phyloP scores from a whole-genome alignment of 2,113 vertebrate species.

The Ophthalmolycus amberensis region DNA sequence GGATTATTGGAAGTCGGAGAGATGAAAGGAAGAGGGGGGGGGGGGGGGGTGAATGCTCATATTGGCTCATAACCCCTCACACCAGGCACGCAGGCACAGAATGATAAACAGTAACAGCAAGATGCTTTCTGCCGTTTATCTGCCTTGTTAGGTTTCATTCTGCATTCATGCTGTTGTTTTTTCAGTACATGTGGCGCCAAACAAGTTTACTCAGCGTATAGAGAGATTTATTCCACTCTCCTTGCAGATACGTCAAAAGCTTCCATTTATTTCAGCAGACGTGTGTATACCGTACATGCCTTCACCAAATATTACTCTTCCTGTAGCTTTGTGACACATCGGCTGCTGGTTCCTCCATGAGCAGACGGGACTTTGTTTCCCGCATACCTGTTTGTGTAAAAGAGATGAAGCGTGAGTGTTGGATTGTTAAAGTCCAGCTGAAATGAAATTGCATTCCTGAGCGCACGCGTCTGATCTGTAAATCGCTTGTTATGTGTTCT shows the following conservation, averaged over 20 bases:
- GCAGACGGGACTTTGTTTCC: not conserved
- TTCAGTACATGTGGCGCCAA: not conserved
- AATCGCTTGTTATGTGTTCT: not conserved
- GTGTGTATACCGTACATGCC: not conserved
- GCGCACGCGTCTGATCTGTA: not conserved
- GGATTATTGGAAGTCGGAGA: constrained; percentile 66
- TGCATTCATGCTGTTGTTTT: constrained; percentile 27
- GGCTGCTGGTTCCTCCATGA: not conserved
- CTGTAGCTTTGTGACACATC: not conserved
- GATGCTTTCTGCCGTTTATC: constrained; percentile 53
- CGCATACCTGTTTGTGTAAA: not conserved
- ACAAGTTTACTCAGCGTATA: constrained; percentile 20
- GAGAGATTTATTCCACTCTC: constrained; percentile 1
- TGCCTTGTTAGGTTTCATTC: constrained; percentile 55
- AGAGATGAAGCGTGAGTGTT: not conserved
- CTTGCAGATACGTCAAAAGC: constrained; percentile 12
- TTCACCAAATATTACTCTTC: constrained; percentile 2
- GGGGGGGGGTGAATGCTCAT: constrained; percentile 39
- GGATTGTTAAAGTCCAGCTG: not conserved
- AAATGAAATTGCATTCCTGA: not conserved
- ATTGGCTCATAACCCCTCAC: constrained; percentile 57
- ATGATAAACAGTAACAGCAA: constrained; percentile 52
- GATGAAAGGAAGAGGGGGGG: constrained; percentile 55
- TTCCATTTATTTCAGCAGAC: constrained; percentile 16
- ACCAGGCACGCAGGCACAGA: constrained; percentile 30